Base-by-base conservation (phyloP, 2,888 invertebrate genomes). In the Spisula solida region DNA sequence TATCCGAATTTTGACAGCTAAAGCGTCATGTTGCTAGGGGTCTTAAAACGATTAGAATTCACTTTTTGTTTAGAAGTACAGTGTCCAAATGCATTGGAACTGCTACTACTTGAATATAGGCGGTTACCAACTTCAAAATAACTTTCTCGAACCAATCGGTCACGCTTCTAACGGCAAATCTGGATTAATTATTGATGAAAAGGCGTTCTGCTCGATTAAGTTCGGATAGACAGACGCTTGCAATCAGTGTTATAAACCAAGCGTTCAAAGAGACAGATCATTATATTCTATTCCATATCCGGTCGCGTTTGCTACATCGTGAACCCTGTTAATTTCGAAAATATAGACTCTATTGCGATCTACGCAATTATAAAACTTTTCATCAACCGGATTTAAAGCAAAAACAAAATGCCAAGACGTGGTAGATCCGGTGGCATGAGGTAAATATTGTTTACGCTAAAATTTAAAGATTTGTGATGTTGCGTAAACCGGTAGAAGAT, bases 21-120 rank as follows among this genome's bases (percentile, higher is more conserved):
- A 79, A 80, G 86, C 86, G 81, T 86, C 86, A 70, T 81, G 86
- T 86, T 86, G 86, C 86, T 86, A 86, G 20, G 85, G 85, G 2
- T 1, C 34, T 51, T n/a, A 55, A 31, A 47, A 31, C 51, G n/a
- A n/a, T 25, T 66, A 25, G 20, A 66, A 66, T 4, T 25, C 10
- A n/a, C 56, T 66, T 60, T 41, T 41, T 41, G 41, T 41, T 2
- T 8, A 41, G 41, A 66, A 66, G 6, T 25, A 0, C 20, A 66
- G 25, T 10, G 25, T 0, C 10, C 10, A 66, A 66, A 66, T 66
- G 60, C 6, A 25, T n/a, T 5, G 12, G 60, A 66, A 66, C 20
- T 25, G 60, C 60, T 25, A 66, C 25, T n/a, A 25, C 25, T 66
- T n/a, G 25, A 66, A 66, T 25, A 66, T 25, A 25, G 25, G 60